These are phyloP conservation scores for Pogonocherus hispidulus DNA, from an alignment of 2,888 invertebrate species.

Conservation along the genomic window DNA sequence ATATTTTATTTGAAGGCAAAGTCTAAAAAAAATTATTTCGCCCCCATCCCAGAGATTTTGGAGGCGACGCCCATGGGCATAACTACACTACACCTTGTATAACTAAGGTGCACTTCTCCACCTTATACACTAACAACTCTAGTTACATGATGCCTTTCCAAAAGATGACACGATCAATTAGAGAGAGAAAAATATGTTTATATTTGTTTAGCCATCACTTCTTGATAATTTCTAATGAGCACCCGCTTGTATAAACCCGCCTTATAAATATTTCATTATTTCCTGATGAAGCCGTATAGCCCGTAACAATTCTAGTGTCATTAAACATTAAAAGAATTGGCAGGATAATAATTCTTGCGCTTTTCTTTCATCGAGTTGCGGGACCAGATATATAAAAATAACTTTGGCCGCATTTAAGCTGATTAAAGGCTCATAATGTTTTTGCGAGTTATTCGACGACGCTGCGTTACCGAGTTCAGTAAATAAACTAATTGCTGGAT, in stretches of 20 bases:
- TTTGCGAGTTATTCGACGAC: conserved; percentile 44
- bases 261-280: background rate
- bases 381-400: conserved; percentile 42
- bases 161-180: no score
- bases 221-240: no score
- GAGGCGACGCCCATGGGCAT: no score
- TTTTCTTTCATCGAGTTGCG: conserved; percentile 12
- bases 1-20: no score
- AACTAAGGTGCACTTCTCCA: no score
- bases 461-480: conserved; percentile 47
- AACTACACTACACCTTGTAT: no score
- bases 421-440: conserved; percentile 49
- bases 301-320: background rate
- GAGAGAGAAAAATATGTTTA: no score
- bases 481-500: conserved; percentile 63
- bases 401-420: conserved; percentile 43
- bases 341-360: background rate
- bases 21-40: no score
- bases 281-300: background rate
- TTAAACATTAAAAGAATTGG: background rate
- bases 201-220: no score
- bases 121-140: no score
- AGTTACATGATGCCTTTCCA: no score
- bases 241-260: background rate
- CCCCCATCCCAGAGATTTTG: no score